phyloP scores from a whole-genome alignment of 92 coral and sea anemone genomes.

The Zoanthus sansibaricus region DNA sequence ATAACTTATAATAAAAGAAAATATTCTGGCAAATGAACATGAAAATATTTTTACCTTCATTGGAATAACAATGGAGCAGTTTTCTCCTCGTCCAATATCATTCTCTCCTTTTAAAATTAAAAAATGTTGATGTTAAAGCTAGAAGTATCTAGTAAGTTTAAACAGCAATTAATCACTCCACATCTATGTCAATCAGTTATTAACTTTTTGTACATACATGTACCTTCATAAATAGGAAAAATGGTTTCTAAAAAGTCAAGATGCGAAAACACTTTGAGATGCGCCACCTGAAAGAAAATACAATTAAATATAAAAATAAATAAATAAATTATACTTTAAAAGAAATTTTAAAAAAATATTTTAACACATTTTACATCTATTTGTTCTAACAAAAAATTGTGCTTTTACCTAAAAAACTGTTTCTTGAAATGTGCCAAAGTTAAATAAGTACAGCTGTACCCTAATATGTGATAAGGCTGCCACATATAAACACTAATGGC shows the following conservation, averaged over 20 bases:
- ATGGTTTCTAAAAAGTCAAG: conserved; percentile 72
- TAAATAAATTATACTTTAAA: no score
- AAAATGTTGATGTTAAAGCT: neutral
- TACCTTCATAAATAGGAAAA: conserved; percentile 59
- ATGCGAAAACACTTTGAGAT: conserved; percentile 78
- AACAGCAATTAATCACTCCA: neutral
- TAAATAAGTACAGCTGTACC: no score
- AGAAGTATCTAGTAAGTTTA: no score
- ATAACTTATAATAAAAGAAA: neutral
- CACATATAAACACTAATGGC: no score
- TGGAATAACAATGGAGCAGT: conserved; percentile 79
- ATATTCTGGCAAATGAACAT: neutral
- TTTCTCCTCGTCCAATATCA: conserved; percentile 83
- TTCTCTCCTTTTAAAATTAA: conserved; percentile 80
- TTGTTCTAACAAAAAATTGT: no score
- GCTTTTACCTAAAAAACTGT: no score
- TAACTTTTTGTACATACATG: neutral
- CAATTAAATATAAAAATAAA: neutral
- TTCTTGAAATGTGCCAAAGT: no score
- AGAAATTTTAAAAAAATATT: no score
- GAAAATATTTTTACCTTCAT: conserved; percentile 59
- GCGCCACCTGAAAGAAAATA: conserved; percentile 71
- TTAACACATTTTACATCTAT: no score
- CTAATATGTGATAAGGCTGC: no score
- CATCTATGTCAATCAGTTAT: neutral